Evolutionary conservation across 2,113 vertebrate genomes (phyloP).

Genomic region (Maccullochella peelii): DNA sequence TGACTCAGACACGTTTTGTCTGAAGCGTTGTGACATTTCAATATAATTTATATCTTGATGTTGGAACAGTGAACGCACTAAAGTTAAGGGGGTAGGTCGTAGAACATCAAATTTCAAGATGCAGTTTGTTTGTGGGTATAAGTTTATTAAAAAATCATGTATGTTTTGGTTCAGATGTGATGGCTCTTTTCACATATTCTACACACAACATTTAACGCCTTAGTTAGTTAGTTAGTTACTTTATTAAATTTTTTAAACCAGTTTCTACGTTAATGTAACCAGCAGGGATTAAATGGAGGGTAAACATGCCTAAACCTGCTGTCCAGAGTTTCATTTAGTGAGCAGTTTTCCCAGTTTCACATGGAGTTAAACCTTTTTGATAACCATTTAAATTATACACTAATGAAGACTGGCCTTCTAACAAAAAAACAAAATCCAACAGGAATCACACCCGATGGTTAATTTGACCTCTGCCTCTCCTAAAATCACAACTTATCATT

Average conservation of each 20-base stretch:
- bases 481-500: not conserved
- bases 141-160: not conserved
- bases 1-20: not conserved
- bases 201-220: not conserved
- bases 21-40: not conserved
- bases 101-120: not conserved
- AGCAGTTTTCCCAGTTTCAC: too few species aligned
- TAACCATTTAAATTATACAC: not conserved
- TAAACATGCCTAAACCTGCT: not conserved
- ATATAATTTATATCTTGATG: not conserved
- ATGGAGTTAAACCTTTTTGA: not conserved
- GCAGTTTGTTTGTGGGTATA: not conserved
- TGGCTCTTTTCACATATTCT: not conserved
- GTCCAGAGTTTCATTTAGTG: too few species aligned
- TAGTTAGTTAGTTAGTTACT: not conserved
- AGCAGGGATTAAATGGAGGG: not conserved
- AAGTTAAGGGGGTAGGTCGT: not conserved
- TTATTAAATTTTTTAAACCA: too few species aligned
- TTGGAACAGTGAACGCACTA: not conserved
- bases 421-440: not conserved
- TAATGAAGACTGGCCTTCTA: not conserved
- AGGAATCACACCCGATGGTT: not conserved
- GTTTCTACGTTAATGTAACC: not conserved
- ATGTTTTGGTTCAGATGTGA: not conserved
- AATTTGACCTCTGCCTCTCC: not conserved